Evolutionary conservation across 2,113 vertebrate genomes (phyloP).

Genomic region (Psammodynastes pulverulentus): DNA sequence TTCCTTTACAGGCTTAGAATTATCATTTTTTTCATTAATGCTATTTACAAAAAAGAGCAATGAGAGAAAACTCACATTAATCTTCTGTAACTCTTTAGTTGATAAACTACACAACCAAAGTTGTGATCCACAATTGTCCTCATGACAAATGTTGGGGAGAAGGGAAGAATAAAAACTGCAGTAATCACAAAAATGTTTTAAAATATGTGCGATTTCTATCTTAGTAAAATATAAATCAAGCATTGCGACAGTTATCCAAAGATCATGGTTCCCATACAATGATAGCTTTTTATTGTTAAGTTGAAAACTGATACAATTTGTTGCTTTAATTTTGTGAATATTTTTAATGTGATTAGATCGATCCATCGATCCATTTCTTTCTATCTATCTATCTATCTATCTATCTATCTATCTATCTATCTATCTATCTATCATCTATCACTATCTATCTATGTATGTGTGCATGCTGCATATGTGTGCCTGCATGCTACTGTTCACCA

Average conservation of each 20-base stretch:
- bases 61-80: background rate
- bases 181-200: background rate
- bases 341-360: background rate
- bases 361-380: no score
- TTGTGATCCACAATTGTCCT: constrained; percentile 11
- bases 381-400: no score
- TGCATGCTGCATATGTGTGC: background rate
- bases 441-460: no score
- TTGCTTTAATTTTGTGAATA: background rate
- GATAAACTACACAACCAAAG: background rate
- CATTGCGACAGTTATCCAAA: background rate
- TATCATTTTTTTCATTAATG: constrained; percentile 2
- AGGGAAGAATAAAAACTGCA: background rate
- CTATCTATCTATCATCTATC: no score
- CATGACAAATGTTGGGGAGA: background rate
- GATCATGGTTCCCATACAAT: background rate
- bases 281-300: background rate
- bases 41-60: background rate
- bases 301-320: background rate
- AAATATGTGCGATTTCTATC: background rate
- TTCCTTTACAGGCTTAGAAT: constrained; percentile 15
- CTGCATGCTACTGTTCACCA: background rate
- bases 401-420: no score
- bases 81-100: background rate
- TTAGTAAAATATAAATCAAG: background rate